Conservation (phyloP, 2,797 vertebrate genomes). For the Tragopan temminckii region DNA sequence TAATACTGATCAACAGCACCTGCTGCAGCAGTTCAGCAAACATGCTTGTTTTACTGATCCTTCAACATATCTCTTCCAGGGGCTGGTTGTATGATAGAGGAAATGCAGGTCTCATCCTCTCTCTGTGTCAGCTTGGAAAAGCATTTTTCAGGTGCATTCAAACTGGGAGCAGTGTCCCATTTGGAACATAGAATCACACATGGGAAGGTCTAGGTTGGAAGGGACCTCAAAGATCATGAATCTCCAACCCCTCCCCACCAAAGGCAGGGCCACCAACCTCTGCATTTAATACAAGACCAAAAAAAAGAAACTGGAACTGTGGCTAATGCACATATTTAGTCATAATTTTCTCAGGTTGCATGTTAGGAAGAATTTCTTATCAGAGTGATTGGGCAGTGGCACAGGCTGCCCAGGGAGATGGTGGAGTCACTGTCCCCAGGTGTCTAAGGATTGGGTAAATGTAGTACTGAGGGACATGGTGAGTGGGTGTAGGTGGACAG, state of each 20-base stretch:
- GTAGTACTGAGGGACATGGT: too few species aligned
- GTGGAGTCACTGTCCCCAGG: too few species aligned
- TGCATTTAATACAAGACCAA: too few species aligned
- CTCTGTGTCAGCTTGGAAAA: neutral
- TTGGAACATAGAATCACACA: neutral
- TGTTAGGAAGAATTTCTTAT: too few species aligned
- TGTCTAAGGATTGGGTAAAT: too few species aligned
- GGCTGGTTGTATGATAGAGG: neutral
- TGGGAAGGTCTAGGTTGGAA: too few species aligned
- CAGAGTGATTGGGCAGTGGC: too few species aligned
- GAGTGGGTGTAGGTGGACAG: too few species aligned
- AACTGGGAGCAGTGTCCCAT: rapidly evolving
- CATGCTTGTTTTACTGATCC: neutral
- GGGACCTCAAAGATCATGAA: too few species aligned
- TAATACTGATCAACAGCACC: neutral
- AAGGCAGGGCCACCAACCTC: too few species aligned
- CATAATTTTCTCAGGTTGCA: neutral
- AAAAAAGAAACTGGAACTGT: rapidly evolving
- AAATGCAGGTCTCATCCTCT: rapidly evolving
- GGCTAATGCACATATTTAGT: neutral
- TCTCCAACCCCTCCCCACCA: too few species aligned
- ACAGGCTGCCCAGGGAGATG: too few species aligned
- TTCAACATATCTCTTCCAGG: neutral
- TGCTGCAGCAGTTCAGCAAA: neutral
- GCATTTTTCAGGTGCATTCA: rapidly evolving